These are phyloP conservation scores for Athalia circularis DNA, from an alignment of 2,888 invertebrate species.

Conservation along the genomic window DNA sequence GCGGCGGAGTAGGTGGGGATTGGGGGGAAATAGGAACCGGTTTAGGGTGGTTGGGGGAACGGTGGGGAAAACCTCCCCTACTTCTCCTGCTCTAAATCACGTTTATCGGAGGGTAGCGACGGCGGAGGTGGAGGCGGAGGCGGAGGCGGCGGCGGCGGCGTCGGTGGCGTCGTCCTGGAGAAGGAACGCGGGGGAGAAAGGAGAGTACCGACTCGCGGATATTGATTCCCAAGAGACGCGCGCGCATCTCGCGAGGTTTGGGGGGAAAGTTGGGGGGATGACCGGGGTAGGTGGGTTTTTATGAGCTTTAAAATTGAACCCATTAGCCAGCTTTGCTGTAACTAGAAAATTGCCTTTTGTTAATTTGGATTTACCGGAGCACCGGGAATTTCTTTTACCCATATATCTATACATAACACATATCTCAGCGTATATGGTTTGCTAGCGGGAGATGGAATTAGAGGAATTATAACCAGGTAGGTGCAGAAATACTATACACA, in stretches of 20 bases:
- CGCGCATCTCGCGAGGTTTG: conserved; percentile 55
- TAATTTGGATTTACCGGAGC: conserved; percentile 56
- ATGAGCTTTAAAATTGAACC: conserved; percentile 56
- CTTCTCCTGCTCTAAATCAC: conserved; percentile 67
- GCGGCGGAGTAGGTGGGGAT: conserved; percentile 62
- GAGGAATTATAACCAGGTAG: too few relatives aligned
- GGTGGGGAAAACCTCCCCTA: conserved; percentile 50
- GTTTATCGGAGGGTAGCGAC: conserved; percentile 66
- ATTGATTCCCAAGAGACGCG: conserved; percentile 74
- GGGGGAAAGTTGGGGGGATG: conserved; percentile 23
- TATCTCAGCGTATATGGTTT: too few relatives aligned
- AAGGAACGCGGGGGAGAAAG: conserved; percentile 64
- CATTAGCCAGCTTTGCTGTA: conserved; percentile 57
- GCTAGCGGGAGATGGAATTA: too few relatives aligned
- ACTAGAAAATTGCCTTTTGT: conserved; percentile 57
- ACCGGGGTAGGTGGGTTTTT: conserved; percentile 51
- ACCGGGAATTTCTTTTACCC: conserved; percentile 29
- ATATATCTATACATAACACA: too few relatives aligned
- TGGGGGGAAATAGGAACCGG: conserved; percentile 48
- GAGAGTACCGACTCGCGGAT: conserved; percentile 66
- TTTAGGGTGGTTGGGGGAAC: conserved; percentile 52
- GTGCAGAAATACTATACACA: too few relatives aligned
- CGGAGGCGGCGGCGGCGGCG: conserved; percentile 60
- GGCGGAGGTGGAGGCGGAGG: conserved; percentile 53
- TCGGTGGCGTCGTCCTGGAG: conserved; percentile 63